Evolutionary conservation across 92 coral and sea anemone genomes (phyloP).

Genomic region (Hydrozoanthus gracilis): DNA sequence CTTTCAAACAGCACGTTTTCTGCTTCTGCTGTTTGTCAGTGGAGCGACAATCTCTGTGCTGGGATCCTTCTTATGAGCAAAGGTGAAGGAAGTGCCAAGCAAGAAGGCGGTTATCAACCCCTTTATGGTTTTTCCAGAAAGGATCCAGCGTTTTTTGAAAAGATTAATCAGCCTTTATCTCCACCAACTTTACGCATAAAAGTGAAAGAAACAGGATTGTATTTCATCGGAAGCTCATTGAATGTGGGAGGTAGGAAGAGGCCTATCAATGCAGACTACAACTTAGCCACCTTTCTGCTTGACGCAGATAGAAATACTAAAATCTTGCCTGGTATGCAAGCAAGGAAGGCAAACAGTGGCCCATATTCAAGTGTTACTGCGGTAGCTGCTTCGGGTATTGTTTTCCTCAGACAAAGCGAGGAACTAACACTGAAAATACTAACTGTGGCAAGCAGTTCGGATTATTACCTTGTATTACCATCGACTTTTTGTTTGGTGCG

Average conservation of each 20-base stretch:
- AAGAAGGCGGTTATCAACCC: background rate
- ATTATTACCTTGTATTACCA: background rate
- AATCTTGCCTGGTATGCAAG: background rate
- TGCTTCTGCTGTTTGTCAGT: background rate
- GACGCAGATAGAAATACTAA: background rate
- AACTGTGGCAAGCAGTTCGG: background rate
- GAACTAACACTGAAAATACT: background rate
- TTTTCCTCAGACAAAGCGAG: slow-evolving; percentile 15
- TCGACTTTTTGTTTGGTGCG: slow-evolving; percentile 29
- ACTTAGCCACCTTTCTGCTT: background rate
- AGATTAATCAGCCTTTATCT: background rate
- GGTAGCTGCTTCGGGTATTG: slow-evolving; percentile 20
- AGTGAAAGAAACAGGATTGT: slow-evolving; percentile 17
- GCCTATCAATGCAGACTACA: background rate
- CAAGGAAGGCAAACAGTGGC: slow-evolving; percentile 1
- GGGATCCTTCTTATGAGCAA: slow-evolving; percentile 8
- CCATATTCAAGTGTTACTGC: background rate
- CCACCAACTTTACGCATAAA: background rate
- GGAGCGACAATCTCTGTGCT: slow-evolving; percentile 24
- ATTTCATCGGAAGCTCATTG: slow-evolving; percentile 8
- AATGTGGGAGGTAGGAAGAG: background rate
- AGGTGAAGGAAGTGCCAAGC: background rate
- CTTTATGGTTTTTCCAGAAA: background rate
- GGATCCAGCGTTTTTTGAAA: slow-evolving; percentile 28
- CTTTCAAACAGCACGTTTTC: slow-evolving; percentile 34